These are phyloP conservation scores for Lithobates sylvaticus DNA, from an alignment of 2,797 vertebrate species.

Conservation along the genomic window DNA sequence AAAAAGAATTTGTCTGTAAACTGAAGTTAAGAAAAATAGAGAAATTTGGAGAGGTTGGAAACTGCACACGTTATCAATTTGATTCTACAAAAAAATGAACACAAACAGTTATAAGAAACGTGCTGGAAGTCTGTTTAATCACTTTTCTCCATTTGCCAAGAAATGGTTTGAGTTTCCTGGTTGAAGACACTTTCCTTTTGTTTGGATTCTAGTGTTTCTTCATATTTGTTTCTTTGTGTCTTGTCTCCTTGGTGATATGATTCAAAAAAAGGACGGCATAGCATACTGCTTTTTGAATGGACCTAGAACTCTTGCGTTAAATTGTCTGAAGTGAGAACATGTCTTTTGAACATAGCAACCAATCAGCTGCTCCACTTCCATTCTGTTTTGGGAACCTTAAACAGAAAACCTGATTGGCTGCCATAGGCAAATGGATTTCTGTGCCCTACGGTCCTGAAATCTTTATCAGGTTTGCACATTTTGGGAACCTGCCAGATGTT, in stretches of 20 bases:
- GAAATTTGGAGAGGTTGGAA: conserved; percentile 48
- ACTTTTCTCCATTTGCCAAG: conserved; percentile 28
- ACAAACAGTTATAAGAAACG: conserved; percentile 43
- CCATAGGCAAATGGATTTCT: no score
- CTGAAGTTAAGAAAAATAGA: conserved; percentile 48
- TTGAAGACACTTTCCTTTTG: conserved; percentile 35
- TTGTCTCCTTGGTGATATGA: conserved; percentile 51
- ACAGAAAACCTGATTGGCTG: no score
- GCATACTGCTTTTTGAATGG: conserved; percentile 4
- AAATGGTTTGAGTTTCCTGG: conserved; percentile 43
- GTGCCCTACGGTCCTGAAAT: no score
- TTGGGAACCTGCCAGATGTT: no score
- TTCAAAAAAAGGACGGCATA: conserved; percentile 13
- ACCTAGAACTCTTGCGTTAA: not conserved
- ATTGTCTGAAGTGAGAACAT: no score
- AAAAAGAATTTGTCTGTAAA: conserved; percentile 62
- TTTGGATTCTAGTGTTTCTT: conserved; percentile 40
- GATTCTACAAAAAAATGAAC: conserved; percentile 40
- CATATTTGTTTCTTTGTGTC: conserved; percentile 44
- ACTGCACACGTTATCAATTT: conserved; percentile 57
- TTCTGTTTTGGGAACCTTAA: no score
- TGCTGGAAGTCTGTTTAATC: conserved; percentile 50
- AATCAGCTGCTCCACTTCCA: no score
- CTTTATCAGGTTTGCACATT: no score
- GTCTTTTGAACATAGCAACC: no score